These are phyloP conservation scores for Oophaga pumilio DNA, from an alignment of 2,113 vertebrate genomes.

Conservation along the genomic window DNA sequence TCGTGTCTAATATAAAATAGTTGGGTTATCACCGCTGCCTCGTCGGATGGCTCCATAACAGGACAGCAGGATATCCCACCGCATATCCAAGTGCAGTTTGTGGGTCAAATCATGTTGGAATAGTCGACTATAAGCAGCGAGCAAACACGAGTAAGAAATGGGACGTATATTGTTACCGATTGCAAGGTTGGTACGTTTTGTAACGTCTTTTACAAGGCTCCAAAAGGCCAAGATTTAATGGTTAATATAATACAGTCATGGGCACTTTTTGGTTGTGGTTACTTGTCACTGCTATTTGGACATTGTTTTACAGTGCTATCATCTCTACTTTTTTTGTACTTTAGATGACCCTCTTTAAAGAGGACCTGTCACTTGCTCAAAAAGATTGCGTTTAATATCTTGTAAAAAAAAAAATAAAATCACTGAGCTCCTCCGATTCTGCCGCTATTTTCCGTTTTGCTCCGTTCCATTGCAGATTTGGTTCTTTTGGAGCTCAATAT, in stretches of 20 bases:
- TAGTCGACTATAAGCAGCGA: slow-evolving; percentile 78
- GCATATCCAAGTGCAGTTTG: slow-evolving; percentile 81
- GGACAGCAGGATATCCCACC: slow-evolving; percentile 83
- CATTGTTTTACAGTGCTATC: too few species aligned
- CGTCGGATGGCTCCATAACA: slow-evolving; percentile 87
- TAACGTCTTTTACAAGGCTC: not conserved
- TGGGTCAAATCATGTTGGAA: slow-evolving; percentile 80
- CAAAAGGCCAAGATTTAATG: not conserved
- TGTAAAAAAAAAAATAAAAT: too few species aligned
- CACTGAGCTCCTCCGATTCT: too few species aligned
- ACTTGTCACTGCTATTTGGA: too few species aligned
- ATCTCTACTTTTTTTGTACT: too few species aligned
- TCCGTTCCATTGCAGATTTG: too few species aligned
- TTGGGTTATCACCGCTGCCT: slow-evolving; percentile 89
- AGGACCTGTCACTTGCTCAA: too few species aligned
- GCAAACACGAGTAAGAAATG: slow-evolving; percentile 72
- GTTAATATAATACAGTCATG: not conserved
- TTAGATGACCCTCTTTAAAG: too few species aligned
- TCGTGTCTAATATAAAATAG: slow-evolving; percentile 64
- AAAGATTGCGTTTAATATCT: too few species aligned
- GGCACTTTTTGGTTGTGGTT: too few species aligned
- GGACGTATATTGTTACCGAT: slow-evolving; percentile 89
- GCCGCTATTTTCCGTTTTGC: too few species aligned
- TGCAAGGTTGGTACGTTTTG: slow-evolving; percentile 69
- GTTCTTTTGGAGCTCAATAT: too few species aligned